A percentile compares a stretch with the other conserved stretches of the same genome.
Evolutionary conservation across 2,113 vertebrate species (phyloP).

Genomic region (Elephantulus edwardii): DNA sequence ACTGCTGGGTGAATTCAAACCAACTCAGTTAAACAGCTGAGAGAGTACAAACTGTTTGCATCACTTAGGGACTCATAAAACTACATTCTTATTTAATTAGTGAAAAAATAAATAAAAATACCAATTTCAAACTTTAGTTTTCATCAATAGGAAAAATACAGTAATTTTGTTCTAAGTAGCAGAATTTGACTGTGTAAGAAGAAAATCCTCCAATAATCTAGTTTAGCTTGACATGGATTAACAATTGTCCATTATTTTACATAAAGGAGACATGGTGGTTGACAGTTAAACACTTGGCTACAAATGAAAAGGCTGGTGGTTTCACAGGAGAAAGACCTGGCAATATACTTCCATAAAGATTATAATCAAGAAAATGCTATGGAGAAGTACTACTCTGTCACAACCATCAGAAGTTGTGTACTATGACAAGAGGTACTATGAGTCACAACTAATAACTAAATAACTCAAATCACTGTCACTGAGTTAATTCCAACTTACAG

Average conservation of each 20-base stretch:
- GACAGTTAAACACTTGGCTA: background rate
- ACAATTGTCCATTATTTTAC: background rate
- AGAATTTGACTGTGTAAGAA: background rate
- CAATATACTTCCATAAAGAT: background rate
- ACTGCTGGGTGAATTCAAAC: background rate
- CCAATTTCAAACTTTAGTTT: slow-evolving; percentile 12
- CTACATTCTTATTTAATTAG: background rate
- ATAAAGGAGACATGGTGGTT: background rate
- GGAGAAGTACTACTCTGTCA: background rate
- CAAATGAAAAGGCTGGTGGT: background rate
- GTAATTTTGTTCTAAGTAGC: background rate
- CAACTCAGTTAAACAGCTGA: background rate
- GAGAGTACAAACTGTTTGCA: background rate
- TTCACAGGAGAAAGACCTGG: background rate
- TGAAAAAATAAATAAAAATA: slow-evolving; percentile 20
- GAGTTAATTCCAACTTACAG: no score
- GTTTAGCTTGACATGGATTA: background rate
- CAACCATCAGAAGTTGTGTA: no score
- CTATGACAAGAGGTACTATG: background rate
- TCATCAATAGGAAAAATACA: background rate
- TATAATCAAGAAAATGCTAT: background rate
- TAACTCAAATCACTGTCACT: background rate
- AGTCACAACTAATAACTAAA: background rate
- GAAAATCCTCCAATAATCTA: background rate
- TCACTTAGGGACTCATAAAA: background rate